Percentiles rank a stretch among this genome's conserved stretches.
These are phyloP conservation scores for Nomada ruficornis DNA, from an alignment of 2,888 invertebrate genomes.

Conservation along the genomic window DNA sequence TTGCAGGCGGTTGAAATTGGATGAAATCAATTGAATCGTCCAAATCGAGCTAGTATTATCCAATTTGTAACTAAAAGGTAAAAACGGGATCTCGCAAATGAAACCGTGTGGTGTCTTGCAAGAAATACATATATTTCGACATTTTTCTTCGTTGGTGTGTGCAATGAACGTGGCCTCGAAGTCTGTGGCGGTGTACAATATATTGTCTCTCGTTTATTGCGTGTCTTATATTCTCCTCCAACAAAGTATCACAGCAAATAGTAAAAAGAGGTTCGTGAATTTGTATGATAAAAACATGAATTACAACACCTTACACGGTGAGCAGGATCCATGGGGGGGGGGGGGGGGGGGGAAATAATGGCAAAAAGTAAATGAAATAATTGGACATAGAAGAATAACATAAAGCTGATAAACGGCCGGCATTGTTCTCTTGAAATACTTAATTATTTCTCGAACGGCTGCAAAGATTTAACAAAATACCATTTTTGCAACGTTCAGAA, in stretches of 20 bases:
- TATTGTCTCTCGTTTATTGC: slow-evolving; percentile 52
- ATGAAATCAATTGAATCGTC: background rate
- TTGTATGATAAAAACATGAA: slow-evolving; percentile 43
- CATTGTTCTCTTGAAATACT: background rate
- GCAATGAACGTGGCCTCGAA: slow-evolving; percentile 56
- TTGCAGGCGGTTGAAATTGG: background rate
- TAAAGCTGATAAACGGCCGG: background rate
- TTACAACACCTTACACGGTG: slow-evolving; percentile 12
- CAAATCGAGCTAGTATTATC: background rate
- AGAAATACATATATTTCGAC: slow-evolving; percentile 42
- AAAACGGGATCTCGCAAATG: background rate
- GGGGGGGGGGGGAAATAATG: background rate
- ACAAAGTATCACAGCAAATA: slow-evolving; percentile 24
- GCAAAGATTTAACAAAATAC: too few species aligned
- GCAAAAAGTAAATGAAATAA: slow-evolving; percentile 12
- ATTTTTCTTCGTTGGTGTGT: slow-evolving; percentile 45
- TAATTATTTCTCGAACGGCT: too few species aligned
- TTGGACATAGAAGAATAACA: background rate
- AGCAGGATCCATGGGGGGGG: background rate
- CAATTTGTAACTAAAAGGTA: background rate
- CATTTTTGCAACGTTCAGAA: too few species aligned
- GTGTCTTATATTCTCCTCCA: slow-evolving; percentile 31
- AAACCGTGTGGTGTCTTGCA: slow-evolving; percentile 5
- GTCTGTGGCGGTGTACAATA: slow-evolving; percentile 31
- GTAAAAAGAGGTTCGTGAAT: slow-evolving; percentile 56